Percentiles rank a stretch among this genome's conserved stretches.
Conservation (phyloP, 53 echinoderm and acorn worm genomes). For the Holothuria leucospilota region DNA sequence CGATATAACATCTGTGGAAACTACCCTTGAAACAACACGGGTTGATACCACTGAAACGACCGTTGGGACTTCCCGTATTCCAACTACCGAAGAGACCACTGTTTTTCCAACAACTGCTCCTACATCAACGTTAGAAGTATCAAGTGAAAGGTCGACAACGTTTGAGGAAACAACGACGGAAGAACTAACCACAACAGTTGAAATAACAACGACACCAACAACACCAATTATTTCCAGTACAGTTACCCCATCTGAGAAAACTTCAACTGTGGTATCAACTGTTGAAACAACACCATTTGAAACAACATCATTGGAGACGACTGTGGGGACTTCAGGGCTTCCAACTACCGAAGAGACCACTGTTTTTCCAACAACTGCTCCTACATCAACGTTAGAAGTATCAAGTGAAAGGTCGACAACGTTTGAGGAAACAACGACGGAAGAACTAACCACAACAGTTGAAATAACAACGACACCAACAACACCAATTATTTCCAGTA, state of each 20-base stretch:
- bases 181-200: not conserved
- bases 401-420: too few relatives aligned
- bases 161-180: not conserved
- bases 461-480: too few relatives aligned
- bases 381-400: too few relatives aligned
- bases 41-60: not conserved
- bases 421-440: too few relatives aligned
- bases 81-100: not conserved
- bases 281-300: too few relatives aligned
- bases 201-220: not conserved
- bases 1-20: not conserved
- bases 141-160: not conserved
- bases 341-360: not conserved
- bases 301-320: conserved; percentile 1
- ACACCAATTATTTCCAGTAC: not conserved
- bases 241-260: not conserved
- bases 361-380: too few relatives aligned
- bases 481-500: not conserved
- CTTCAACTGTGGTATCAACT: not conserved
- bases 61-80: too few relatives aligned
- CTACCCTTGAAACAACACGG: not conserved
- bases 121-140: not conserved
- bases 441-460: too few relatives aligned
- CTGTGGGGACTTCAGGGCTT: not conserved
- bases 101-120: not conserved